Evolutionary conservation across 2,113 vertebrate species (phyloP).

Genomic region (Xyrauchen texanus): DNA sequence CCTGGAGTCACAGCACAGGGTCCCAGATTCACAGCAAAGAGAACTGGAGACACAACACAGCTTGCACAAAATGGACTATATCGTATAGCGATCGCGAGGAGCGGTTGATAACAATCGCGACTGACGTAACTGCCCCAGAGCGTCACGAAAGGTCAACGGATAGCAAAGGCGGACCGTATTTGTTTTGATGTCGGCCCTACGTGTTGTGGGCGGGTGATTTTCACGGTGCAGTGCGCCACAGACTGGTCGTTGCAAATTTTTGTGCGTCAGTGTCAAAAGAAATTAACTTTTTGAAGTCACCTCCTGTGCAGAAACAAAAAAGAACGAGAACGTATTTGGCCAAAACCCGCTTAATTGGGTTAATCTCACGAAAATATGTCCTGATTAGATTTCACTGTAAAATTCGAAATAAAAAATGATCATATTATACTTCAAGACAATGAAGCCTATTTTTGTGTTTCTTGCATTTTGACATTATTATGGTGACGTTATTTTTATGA

Average conservation of each 20-base stretch:
- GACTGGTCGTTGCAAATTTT: not conserved
- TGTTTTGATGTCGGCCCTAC: not conserved
- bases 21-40: conserved; percentile 67
- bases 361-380: not conserved
- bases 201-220: not conserved
- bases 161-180: not conserved
- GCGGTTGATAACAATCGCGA: conserved; percentile 2
- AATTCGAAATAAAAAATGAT: no score
- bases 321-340: not conserved
- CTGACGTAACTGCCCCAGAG: not conserved
- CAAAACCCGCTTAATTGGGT: not conserved
- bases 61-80: conserved; percentile 82
- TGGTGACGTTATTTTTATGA: no score
- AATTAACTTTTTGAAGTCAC: no score
- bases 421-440: no score
- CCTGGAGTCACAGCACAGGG: conserved; percentile 78
- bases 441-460: no score
- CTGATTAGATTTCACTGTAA: no score
- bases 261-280: not conserved
- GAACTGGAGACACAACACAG: conserved; percentile 82
- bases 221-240: not conserved
- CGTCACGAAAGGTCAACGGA: not conserved
- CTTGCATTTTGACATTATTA: no score
- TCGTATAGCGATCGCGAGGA: conserved; percentile 81
- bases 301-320: not conserved